Percentiles rank a stretch among this genome's conserved stretches.
phyloP scores from a whole-genome alignment of 2,888 invertebrate genomes.

The Mimas tiliae region DNA sequence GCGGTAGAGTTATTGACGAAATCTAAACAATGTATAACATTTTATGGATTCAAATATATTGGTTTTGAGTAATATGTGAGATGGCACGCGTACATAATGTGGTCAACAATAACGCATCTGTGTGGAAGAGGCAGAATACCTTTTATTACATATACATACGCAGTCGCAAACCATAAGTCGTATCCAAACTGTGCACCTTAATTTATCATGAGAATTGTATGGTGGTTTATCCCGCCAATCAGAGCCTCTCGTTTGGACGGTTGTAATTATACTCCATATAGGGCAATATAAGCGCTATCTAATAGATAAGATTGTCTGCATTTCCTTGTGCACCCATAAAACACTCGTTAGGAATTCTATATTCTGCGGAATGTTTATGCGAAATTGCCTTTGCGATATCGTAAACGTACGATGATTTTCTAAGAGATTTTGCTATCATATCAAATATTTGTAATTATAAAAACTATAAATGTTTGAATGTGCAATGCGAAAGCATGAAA shows the following conservation, averaged over 20 bases:
- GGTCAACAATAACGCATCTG: too few species aligned
- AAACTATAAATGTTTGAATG: too few species aligned
- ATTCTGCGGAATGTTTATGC: background rate
- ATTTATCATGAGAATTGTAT: background rate
- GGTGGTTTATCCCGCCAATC: constrained; percentile 1
- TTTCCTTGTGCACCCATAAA: constrained; percentile 11
- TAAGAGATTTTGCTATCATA: background rate
- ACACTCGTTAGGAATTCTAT: constrained; percentile 11
- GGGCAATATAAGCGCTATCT: constrained; percentile 8
- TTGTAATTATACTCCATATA: constrained; percentile 17
- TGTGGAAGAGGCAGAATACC: too few species aligned
- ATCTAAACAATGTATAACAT: too few species aligned
- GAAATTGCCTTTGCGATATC: background rate
- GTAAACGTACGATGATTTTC: background rate
- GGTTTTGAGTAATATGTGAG: too few species aligned
- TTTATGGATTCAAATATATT: too few species aligned
- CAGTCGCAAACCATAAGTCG: background rate
- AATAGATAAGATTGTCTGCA: constrained; percentile 6
- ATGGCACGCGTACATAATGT: too few species aligned
- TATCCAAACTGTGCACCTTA: background rate
- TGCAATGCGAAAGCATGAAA: too few species aligned
- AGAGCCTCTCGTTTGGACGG: background rate
- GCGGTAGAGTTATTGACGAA: too few species aligned
- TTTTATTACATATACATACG: background rate
- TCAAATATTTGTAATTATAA: too few species aligned